Percentiles rank a stretch among this genome's conserved stretches.
phyloP scores from a whole-genome alignment of 2,113 vertebrate genomes.

The Cyanocitta stelleri region DNA sequence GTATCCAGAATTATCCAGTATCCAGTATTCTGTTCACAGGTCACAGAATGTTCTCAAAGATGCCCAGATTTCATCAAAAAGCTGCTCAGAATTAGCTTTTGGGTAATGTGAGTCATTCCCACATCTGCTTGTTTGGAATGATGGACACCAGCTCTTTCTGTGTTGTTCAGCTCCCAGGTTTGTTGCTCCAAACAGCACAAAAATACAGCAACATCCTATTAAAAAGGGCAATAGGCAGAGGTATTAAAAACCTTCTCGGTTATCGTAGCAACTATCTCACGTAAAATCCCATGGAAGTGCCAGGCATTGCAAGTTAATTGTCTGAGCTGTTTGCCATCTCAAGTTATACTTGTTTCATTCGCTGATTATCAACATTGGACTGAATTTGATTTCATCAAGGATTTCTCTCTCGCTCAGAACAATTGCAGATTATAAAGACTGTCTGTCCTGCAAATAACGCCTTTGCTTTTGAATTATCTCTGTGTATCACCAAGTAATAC shows the following conservation, averaged over 20 bases:
- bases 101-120: not conserved
- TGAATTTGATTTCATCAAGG: not conserved
- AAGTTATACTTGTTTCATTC: not conserved
- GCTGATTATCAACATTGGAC: not conserved
- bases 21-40: not conserved
- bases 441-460: not conserved
- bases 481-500: not conserved
- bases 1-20: not conserved
- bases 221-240: not conserved
- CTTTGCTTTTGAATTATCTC: not conserved
- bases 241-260: not conserved
- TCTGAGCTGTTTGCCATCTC: not conserved
- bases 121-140: not conserved
- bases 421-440: not conserved
- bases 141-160: not conserved
- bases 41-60: not conserved
- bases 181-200: not conserved
- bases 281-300: not conserved
- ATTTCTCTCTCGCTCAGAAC: not conserved
- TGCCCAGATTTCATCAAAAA: not conserved
- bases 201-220: not conserved
- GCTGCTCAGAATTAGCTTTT: not conserved
- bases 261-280: accelerated
- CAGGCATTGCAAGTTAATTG: not conserved
- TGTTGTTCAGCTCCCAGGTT: not conserved